Percentiles rank a stretch among this genome's conserved stretches.
These are phyloP conservation scores for Oryctes rhinoceros DNA, from an alignment of 1,140 invertebrate genomes.

Conservation along the genomic window DNA sequence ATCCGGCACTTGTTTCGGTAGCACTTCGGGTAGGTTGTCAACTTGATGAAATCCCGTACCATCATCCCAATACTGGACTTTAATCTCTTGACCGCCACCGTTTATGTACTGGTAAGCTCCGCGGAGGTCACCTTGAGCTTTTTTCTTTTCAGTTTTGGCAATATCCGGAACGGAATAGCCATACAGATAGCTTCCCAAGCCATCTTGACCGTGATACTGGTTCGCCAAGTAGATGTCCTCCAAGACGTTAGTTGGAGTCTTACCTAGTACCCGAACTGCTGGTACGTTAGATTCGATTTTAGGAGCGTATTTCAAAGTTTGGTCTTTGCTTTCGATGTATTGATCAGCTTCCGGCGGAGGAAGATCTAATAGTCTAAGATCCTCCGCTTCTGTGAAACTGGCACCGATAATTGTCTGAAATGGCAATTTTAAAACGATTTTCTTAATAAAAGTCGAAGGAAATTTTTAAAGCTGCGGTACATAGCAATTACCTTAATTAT, in stretches of 20 bases:
- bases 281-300: slow-evolving; percentile 64
- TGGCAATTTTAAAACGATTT: background rate
- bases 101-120: slow-evolving; percentile 65
- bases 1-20: slow-evolving; percentile 67
- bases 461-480: background rate
- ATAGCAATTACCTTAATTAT: background rate
- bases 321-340: slow-evolving; percentile 63
- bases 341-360: slow-evolving; percentile 70
- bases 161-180: slow-evolving; percentile 72
- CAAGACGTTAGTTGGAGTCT: slow-evolving; percentile 70
- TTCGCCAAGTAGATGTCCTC: slow-evolving; percentile 72
- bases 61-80: slow-evolving; percentile 70
- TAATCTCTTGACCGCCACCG: slow-evolving; percentile 63
- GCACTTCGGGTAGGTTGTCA: slow-evolving; percentile 70
- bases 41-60: slow-evolving; percentile 72
- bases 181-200: slow-evolving; percentile 68
- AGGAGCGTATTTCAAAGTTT: slow-evolving; percentile 63
- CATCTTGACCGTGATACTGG: slow-evolving; percentile 71
- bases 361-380: slow-evolving; percentile 63
- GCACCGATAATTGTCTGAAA: background rate
- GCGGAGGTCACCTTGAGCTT: slow-evolving; percentile 62
- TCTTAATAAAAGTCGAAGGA: background rate
- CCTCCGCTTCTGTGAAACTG: slow-evolving; percentile 44
- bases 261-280: slow-evolving; percentile 62
- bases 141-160: slow-evolving; percentile 67